Percentiles rank a stretch among this genome's conserved stretches.
Evolutionary conservation across 2,797 vertebrate species (phyloP).

Genomic region (Naso thynnoides): DNA sequence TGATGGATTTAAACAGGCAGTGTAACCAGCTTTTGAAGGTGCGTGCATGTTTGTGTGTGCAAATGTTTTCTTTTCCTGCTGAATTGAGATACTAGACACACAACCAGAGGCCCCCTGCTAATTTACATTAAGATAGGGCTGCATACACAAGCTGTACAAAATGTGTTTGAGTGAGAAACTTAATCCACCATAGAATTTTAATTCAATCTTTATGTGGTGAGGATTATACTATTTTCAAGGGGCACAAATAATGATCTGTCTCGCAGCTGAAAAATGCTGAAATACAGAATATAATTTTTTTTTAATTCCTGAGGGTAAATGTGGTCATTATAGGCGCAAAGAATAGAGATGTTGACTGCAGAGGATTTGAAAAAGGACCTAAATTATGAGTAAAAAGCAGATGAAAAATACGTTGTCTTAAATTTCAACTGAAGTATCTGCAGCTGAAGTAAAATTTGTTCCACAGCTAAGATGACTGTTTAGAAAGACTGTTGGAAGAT

Average conservation of each 20-base stretch:
- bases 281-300: conserved; percentile 36
- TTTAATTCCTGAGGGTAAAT: conserved; percentile 39
- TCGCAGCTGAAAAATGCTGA: conserved; percentile 8
- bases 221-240: conserved; percentile 53
- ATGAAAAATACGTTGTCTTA: not conserved
- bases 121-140: conserved; percentile 48
- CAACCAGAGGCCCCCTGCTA: conserved; percentile 13
- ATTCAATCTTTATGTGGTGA: conserved; percentile 52
- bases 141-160: conserved; percentile 30
- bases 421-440: not conserved
- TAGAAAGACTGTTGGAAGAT: not conserved
- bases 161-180: conserved; percentile 35
- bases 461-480: not conserved
- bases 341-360: not conserved
- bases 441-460: not conserved
- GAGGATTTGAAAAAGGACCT: conserved; percentile 1
- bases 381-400: conserved; percentile 22
- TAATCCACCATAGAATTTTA: conserved; percentile 55
- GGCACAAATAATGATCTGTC: conserved; percentile 38
- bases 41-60: conserved; percentile 3
- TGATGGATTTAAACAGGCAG: conserved; percentile 36
- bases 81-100: conserved; percentile 27
- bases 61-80: conserved; percentile 17
- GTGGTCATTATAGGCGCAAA: not conserved
- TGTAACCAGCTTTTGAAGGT: conserved; percentile 13